A percentile compares a stretch with the other conserved stretches of the same genome.
phyloP scores from a whole-genome alignment of 2,113 vertebrate species.

The Channa argus region DNA sequence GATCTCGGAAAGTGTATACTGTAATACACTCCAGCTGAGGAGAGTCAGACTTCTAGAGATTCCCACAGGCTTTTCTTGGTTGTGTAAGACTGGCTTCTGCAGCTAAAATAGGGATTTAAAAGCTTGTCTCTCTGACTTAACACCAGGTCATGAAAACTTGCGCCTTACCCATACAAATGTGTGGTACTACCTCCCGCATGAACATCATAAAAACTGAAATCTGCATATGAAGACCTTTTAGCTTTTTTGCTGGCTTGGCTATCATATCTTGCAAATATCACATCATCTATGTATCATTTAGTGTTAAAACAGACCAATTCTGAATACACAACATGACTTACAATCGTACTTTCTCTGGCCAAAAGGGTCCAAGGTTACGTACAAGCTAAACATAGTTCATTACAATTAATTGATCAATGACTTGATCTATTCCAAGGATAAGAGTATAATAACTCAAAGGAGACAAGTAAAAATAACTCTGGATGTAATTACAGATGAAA shows the following conservation, averaged over 20 bases:
- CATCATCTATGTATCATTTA: not conserved
- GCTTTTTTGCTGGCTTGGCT: too few species aligned
- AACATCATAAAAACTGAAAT: too few species aligned
- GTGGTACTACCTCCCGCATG: too few species aligned
- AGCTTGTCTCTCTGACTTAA: slow-evolving; percentile 67
- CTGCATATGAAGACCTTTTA: too few species aligned
- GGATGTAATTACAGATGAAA: slow-evolving; percentile 31
- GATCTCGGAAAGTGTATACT: slow-evolving; percentile 48
- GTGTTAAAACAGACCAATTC: not conserved
- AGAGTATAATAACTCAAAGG: slow-evolving; percentile 31
- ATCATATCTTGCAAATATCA: not conserved
- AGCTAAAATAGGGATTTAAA: slow-evolving; percentile 65
- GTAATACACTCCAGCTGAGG: slow-evolving; percentile 44
- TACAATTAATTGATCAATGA: slow-evolving; percentile 24
- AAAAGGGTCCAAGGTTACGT: slow-evolving; percentile 2
- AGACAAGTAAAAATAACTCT: slow-evolving; percentile 26
- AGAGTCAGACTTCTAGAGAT: slow-evolving; percentile 52
- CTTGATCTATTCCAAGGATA: slow-evolving; percentile 15
- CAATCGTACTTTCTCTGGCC: not conserved
- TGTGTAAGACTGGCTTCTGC: slow-evolving; percentile 62
- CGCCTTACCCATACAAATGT: not conserved
- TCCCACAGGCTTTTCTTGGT: slow-evolving; percentile 65
- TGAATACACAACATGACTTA: not conserved
- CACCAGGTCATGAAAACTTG: slow-evolving; percentile 46
- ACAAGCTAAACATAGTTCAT: slow-evolving; percentile 8